These are phyloP conservation scores for Esox lucius DNA, from an alignment of 2,797 vertebrate species.

Conservation along the genomic window DNA sequence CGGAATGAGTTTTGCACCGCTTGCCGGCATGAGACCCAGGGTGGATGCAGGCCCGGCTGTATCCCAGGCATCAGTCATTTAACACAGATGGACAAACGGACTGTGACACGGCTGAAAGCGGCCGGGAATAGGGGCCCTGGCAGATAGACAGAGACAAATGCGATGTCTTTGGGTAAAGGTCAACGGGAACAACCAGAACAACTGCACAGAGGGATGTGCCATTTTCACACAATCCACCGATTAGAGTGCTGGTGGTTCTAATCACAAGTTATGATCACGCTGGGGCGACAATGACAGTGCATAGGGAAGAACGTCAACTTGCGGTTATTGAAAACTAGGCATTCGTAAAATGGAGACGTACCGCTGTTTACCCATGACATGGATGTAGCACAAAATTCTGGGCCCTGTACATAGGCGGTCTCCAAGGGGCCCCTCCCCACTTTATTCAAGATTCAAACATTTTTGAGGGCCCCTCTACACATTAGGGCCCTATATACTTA, in stretches of 20 bases:
- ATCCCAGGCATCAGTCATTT: constrained; percentile 52
- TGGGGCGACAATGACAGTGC: neutral
- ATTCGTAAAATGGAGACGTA: neutral
- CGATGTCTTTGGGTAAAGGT: neutral
- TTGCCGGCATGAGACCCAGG: constrained; percentile 32
- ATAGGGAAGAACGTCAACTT: neutral
- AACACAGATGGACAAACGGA: constrained; percentile 58
- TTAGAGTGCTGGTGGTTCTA: neutral
- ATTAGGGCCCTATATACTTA: too few relatives aligned
- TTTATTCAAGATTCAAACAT: too few relatives aligned
- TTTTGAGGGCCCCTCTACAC: too few relatives aligned
- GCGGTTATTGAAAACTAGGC: neutral
- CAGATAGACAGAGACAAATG: neutral
- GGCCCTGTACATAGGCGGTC: too few relatives aligned
- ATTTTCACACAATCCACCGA: too few relatives aligned
- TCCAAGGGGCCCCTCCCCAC: too few relatives aligned
- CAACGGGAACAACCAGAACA: neutral
- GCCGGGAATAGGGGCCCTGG: neutral
- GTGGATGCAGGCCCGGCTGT: constrained; percentile 22
- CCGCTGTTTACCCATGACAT: neutral
- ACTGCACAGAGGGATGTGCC: neutral
- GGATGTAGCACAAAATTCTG: too few relatives aligned
- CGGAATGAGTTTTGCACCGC: constrained; percentile 60
- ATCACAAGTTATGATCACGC: neutral
- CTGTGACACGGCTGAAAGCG: neutral